Evolutionary conservation across 2,797 vertebrate species (phyloP).

Genomic region (Garrulus glandarius): DNA sequence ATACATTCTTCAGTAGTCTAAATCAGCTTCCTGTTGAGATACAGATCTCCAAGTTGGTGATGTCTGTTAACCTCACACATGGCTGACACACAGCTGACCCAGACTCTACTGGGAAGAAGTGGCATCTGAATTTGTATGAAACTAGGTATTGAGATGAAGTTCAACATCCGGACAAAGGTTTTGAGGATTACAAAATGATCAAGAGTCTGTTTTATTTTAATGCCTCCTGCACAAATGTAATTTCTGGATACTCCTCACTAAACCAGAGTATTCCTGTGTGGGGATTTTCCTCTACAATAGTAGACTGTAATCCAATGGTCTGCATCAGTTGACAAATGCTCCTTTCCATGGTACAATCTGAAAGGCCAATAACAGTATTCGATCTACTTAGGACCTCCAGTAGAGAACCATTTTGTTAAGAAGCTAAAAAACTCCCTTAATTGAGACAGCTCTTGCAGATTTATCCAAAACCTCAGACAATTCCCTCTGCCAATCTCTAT

Average conservation of each 20-base stretch:
- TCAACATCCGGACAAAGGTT: background rate
- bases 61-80: background rate
- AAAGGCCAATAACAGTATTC: background rate
- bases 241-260: background rate
- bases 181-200: background rate
- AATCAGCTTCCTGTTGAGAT: background rate
- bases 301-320: background rate
- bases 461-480: slow-evolving; percentile 14
- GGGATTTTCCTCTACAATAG: background rate
- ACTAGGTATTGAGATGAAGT: background rate
- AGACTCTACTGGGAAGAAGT: background rate
- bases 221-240: background rate
- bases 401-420: background rate
- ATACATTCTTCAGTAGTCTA: background rate
- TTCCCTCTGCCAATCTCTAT: background rate
- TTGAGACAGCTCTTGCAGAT: background rate
- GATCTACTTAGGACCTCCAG: background rate
- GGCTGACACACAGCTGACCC: background rate
- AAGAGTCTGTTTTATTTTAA: background rate
- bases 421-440: background rate
- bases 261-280: background rate
- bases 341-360: background rate
- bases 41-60: background rate
- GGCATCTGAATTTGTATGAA: background rate
- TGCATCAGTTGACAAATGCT: background rate